Conservation (phyloP, 2,888 invertebrate species). For the Plebejus anna region DNA sequence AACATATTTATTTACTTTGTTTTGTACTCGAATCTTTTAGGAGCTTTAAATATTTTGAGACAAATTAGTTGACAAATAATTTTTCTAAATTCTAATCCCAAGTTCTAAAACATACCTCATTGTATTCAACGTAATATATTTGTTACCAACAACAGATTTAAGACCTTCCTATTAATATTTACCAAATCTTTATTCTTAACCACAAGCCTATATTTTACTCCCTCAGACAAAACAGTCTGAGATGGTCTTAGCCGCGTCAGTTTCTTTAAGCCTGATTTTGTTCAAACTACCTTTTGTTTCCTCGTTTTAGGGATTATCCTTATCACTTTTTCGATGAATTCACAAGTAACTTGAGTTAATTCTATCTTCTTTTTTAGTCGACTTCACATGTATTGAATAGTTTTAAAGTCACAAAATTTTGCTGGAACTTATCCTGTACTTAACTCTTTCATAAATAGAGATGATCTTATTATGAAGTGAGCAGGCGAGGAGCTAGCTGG, state of each 20-base stretch:
- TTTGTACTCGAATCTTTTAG: no score
- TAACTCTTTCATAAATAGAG: background rate
- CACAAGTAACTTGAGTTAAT: background rate
- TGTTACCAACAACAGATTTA: constrained; percentile 10
- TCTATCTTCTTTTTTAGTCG: background rate
- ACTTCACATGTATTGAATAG: background rate
- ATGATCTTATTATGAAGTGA: no score
- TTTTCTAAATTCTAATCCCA: background rate
- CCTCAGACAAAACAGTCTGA: background rate
- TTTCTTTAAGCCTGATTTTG: background rate
- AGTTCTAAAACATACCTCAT: background rate
- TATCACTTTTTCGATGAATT: constrained; percentile 11
- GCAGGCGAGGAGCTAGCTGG: no score
- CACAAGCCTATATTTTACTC: background rate
- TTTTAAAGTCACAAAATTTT: background rate
- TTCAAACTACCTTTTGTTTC: background rate
- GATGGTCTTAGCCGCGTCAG: background rate
- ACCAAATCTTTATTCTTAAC: background rate
- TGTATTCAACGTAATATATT: constrained; percentile 1
- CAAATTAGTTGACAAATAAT: background rate
- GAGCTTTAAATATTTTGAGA: background rate
- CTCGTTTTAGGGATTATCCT: constrained; percentile 4
- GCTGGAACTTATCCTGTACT: background rate
- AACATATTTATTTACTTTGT: no score
- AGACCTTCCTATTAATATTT: background rate